Percentiles rank a stretch among this genome's conserved stretches.
Evolutionary conservation across 2,113 vertebrate species (phyloP).

Genomic region (Python bivittatus): DNA sequence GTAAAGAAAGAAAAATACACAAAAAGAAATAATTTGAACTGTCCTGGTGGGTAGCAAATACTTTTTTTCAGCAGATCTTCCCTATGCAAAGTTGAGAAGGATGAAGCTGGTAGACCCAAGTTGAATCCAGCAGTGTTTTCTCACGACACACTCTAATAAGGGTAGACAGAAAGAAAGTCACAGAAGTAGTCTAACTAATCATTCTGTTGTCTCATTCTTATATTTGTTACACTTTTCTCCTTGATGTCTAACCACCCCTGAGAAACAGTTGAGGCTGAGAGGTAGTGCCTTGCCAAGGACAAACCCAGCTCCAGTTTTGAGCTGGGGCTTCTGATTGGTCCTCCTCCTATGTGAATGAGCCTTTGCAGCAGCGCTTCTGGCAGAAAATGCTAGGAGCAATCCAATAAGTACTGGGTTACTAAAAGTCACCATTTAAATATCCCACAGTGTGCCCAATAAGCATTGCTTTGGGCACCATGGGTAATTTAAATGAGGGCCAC

Average conservation of each 20-base stretch:
- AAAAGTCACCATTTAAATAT: background rate
- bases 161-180: background rate
- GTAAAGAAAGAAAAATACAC: background rate
- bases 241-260: background rate
- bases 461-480: background rate
- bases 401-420: background rate
- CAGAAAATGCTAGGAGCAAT: background rate
- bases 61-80: background rate
- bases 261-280: background rate
- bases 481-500: background rate
- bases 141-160: background rate
- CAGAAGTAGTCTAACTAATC: background rate
- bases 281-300: background rate
- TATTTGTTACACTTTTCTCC: background rate
- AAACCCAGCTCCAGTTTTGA: background rate
- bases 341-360: background rate
- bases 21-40: background rate
- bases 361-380: background rate
- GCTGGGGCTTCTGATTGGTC: background rate
- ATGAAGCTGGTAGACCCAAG: rapidly evolving
- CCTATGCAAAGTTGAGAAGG: background rate
- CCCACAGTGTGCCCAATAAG: background rate
- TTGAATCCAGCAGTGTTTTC: background rate
- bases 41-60: background rate
- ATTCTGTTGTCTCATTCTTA: background rate